A percentile compares a stretch with the other conserved stretches of the same genome.
These are phyloP conservation scores for Betta splendens DNA, from an alignment of 2,797 vertebrate species.

Conservation along the genomic window DNA sequence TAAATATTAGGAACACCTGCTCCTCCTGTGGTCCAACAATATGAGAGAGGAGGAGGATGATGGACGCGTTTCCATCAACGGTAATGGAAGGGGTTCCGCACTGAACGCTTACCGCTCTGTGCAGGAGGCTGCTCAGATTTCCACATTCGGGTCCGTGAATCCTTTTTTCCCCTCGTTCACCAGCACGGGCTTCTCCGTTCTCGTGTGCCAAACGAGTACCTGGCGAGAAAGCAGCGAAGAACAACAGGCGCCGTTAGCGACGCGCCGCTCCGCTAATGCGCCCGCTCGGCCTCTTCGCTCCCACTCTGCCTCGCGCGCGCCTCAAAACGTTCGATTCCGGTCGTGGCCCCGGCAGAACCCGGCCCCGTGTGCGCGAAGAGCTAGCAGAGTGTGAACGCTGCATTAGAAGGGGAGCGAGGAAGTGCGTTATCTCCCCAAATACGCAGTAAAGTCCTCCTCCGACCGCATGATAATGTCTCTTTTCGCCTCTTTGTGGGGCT, in stretches of 20 bases:
- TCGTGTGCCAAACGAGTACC: constrained; percentile 98
- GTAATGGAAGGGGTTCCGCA: too few species aligned
- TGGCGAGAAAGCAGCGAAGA: constrained; percentile 61
- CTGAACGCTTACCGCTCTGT: constrained; percentile 67
- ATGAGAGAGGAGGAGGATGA: constrained; percentile 6
- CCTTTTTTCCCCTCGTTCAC: constrained; percentile 98
- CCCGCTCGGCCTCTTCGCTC: constrained; percentile 32
- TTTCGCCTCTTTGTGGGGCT: constrained; percentile 24
- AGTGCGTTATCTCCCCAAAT: constrained; percentile 30
- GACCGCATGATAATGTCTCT: constrained; percentile 33
- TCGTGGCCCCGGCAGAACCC: constrained; percentile 21
- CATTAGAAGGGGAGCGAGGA: constrained; percentile 42
- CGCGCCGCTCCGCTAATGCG: constrained; percentile 43
- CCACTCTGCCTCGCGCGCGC: constrained; percentile 36
- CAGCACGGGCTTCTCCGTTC: constrained; percentile 97
- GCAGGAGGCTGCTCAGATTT: constrained; percentile 86
- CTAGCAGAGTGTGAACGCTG: constrained; percentile 54
- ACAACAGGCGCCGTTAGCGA: constrained; percentile 49
- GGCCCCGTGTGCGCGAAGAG: constrained; percentile 42
- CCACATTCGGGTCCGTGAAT: constrained; percentile 96
- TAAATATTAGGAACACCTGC: constrained; percentile 35
- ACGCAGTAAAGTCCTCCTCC: constrained; percentile 24
- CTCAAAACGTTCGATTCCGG: constrained; percentile 42
- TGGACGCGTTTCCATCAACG: background rate
- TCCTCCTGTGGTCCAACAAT: constrained; percentile 1